A percentile compares a stretch with the other conserved stretches of the same genome.
phyloP scores from a whole-genome alignment of 1,140 invertebrate species.

The Drosophila pandora region DNA sequence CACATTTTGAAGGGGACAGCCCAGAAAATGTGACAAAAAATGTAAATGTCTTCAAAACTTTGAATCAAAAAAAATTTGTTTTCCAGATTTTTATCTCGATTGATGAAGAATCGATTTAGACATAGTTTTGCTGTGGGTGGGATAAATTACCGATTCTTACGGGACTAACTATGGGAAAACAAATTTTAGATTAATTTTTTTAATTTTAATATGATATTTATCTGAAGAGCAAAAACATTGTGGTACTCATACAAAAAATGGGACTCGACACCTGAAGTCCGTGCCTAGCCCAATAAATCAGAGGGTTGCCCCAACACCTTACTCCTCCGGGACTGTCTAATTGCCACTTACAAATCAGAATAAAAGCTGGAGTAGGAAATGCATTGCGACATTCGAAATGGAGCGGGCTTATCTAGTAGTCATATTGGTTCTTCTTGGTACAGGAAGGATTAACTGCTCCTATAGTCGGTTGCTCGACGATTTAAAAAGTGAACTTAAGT shows the following conservation, averaged over 20 bases:
- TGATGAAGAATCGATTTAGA: no score
- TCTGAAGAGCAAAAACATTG: not conserved
- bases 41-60: no score
- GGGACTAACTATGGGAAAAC: not conserved
- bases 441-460: not conserved
- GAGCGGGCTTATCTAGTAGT: slow-evolving; percentile 17
- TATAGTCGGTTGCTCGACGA: slow-evolving; percentile 18
- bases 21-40: no score
- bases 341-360: not conserved
- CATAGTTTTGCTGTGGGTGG: not conserved
- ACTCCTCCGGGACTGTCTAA: not conserved
- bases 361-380: slow-evolving; percentile 29
- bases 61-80: no score
- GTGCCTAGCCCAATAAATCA: slow-evolving; percentile 15
- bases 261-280: not conserved
- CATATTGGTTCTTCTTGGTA: not conserved
- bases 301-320: not conserved
- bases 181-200: not conserved
- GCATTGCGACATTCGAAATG: slow-evolving; percentile 20
- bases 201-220: not conserved
- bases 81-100: no score
- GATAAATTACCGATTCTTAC: no score
- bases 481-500: slow-evolving; percentile 18
- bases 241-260: slow-evolving; percentile 6
- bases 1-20: no score